These are phyloP conservation scores for Brachymystax lenok DNA, from an alignment of 2,797 vertebrate genomes.

Conservation along the genomic window DNA sequence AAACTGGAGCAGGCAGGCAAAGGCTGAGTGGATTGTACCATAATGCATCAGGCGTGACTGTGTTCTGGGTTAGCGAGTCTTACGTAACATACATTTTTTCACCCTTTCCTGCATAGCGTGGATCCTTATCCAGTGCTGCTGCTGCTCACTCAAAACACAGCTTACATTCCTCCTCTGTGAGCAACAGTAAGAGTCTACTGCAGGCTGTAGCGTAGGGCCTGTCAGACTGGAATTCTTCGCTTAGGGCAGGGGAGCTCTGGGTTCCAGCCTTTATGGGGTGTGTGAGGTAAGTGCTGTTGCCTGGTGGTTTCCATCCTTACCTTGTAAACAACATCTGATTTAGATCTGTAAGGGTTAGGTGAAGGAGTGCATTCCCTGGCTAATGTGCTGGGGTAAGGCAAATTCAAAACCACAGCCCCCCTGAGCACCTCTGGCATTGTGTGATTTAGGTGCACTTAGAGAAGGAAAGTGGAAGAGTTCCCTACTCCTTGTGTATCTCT, in stretches of 20 bases:
- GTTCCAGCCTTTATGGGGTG: slow-evolving; percentile 11
- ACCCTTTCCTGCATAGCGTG: background rate
- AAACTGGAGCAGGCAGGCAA: background rate
- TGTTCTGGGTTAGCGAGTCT: slow-evolving; percentile 25
- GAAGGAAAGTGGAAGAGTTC: background rate
- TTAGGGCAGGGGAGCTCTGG: slow-evolving; percentile 1
- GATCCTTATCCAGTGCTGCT: slow-evolving; percentile 1
- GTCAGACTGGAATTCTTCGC: slow-evolving; percentile 1
- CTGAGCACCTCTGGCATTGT: background rate
- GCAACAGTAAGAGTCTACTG: slow-evolving; percentile 3
- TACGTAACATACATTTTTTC: background rate
- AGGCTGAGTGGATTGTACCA: background rate
- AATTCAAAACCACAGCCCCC: background rate
- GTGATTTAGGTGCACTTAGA: background rate
- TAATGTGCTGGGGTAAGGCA: background rate
- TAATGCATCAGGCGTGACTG: background rate
- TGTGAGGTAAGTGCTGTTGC: background rate
- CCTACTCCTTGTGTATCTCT: background rate
- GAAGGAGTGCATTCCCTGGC: background rate
- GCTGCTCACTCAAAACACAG: slow-evolving; percentile 22
- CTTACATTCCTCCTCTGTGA: slow-evolving; percentile 40
- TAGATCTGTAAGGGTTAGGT: background rate
- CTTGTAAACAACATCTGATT: background rate
- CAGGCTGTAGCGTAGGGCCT: background rate
- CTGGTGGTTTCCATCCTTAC: background rate